Conservation (phyloP, 2,113 vertebrate genomes). For the Morphnarchus princeps region DNA sequence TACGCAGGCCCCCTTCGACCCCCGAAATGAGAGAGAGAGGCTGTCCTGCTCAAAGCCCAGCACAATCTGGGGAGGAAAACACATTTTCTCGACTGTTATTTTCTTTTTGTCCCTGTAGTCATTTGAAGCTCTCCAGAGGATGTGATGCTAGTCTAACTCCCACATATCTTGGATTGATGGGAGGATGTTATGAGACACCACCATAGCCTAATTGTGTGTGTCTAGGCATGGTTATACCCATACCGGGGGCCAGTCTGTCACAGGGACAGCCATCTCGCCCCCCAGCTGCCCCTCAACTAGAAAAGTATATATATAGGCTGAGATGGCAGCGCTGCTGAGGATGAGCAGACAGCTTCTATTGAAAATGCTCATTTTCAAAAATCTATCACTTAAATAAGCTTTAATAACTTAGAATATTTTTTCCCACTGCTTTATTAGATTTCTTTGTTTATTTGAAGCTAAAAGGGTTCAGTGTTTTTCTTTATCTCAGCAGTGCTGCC, state of each 20-base stretch:
- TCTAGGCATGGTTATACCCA: not conserved
- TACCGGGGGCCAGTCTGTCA: not conserved
- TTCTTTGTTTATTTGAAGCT: not conserved
- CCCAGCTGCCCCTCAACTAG: accelerated
- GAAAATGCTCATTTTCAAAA: not conserved
- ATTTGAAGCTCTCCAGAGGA: not conserved
- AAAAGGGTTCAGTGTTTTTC: not conserved
- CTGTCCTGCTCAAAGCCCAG: not conserved
- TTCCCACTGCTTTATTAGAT: not conserved
- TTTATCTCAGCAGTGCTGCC: not conserved
- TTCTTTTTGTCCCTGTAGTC: not conserved
- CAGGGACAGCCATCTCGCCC: not conserved
- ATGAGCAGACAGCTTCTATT: not conserved
- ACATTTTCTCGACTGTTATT: not conserved
- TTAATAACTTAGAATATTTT: not conserved
- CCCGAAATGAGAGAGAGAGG: accelerated
- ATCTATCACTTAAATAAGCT: not conserved
- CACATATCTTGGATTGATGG: not conserved
- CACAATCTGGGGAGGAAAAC: not conserved
- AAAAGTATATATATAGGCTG: not conserved
- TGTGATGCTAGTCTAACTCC: not conserved
- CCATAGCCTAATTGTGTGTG: not conserved
- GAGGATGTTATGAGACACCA: not conserved
- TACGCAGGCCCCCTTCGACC: not conserved
- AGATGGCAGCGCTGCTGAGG: not conserved